Base-by-base conservation (phyloP, 2,113 vertebrate genomes). In the Hyaena hyaena region DNA sequence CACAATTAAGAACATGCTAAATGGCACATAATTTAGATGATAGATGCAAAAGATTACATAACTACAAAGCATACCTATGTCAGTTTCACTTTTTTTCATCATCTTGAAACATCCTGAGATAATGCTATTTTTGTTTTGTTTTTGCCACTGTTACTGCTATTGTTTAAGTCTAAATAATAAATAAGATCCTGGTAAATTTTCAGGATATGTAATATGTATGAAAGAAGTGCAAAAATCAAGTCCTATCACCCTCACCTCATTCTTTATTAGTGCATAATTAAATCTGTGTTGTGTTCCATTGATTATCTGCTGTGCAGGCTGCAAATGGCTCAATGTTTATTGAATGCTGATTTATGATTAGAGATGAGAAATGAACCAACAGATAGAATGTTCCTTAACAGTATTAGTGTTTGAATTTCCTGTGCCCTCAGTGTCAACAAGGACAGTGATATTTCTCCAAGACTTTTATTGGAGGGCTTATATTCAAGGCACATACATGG, bases 271-370 rank as follows among this genome's bases (percentile, higher is more conserved):
- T 53, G 55, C 9, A 15, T 88, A 21, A 84, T 85, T 77, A 76
- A 35, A 71, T 76, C 35, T 88, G n/a, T 66, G 53, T n/a, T 79
- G 65, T 66, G 15, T 10, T 93, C 88, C 90, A 71, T 45, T 68
- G 68, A 90, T 89, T 35, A 33, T 58, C n/a, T 65, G 5, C 68
- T 88, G 1, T 63, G 39, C 23, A 66, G 23, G 26, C 66, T 69
- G 23, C 15, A 31, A 92, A 77, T 94, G n/a, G 5, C 28, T 96
- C 69, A 45, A 4, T 84, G 69, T 76, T 58, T 88, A 92, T 2
- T 97, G 88, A 95, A 92, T 53, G 87, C 6, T 77, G 80, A 93
- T 97, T 81, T 96, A 88, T 73, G 35, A 93, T 9, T 71, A 10
- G 53, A 31, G 55, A 74, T 66, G 24, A 93, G 3, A 53, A 19